Conservation (phyloP, 1,140 invertebrate species). For the Holcopasites calliopsidis region DNA sequence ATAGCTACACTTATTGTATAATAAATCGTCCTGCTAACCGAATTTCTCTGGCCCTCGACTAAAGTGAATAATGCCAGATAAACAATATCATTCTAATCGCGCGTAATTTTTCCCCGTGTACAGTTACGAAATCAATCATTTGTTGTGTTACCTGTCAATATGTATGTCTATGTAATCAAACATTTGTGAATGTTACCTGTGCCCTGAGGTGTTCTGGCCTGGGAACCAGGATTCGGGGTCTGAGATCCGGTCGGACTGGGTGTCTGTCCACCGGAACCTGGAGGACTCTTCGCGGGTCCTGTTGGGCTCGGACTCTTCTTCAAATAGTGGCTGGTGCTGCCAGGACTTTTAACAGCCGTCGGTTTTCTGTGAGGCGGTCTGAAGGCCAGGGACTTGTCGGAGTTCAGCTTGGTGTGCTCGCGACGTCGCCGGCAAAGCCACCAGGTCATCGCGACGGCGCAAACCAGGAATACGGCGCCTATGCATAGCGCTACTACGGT, state of each 20-base stretch:
- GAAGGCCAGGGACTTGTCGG: conserved; percentile 82
- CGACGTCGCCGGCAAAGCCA: conserved; percentile 81
- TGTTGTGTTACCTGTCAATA: too few relatives aligned
- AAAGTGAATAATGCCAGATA: too few relatives aligned
- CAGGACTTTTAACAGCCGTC: conserved; percentile 84
- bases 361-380: conserved; percentile 82
- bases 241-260: conserved; percentile 75
- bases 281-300: conserved; percentile 82
- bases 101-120: too few relatives aligned
- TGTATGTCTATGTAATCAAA: too few relatives aligned
- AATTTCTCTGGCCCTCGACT: too few relatives aligned
- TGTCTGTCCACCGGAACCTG: conserved; percentile 73
- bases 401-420: conserved; percentile 76
- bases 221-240: conserved; percentile 55
- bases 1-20: neutral
- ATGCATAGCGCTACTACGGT: conserved; percentile 83
- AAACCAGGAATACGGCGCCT: conserved; percentile 81
- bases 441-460: conserved; percentile 82
- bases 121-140: too few relatives aligned
- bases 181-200: neutral
- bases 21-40: too few relatives aligned
- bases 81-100: too few relatives aligned
- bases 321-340: conserved; percentile 87
- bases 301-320: conserved; percentile 94
- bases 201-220: conserved; percentile 66